Evolutionary conservation across 2,113 vertebrate genomes (phyloP), one percentile per base, ranked within the genome.

Genomic region (Epinephelus moara): DNA sequence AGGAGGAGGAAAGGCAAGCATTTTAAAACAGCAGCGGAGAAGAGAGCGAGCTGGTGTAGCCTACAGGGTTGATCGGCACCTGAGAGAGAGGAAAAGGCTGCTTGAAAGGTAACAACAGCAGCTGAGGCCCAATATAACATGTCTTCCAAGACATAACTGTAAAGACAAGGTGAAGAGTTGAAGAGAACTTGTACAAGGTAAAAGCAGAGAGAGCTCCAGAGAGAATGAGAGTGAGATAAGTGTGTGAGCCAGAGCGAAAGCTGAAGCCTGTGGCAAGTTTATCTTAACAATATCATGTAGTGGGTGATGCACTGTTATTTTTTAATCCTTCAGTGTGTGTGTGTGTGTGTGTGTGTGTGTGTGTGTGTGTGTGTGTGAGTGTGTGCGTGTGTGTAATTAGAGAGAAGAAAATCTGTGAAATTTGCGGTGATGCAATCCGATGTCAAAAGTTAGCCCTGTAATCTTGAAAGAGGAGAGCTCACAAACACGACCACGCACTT

Each of bases 401-500:
- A 67, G 27, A 57, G 45, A 19, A 23, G 19, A 49, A 13, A 33
- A 59, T 62, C n/a, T 7, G 19, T 64, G 50, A 56, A 40, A 60
- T 45, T 23, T n/a, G 25, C 7, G 13, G 14, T 42, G 75, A 81
- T 71, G 62, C 67, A 83, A 66, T 14, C 72, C 18, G 0, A 17
- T 49, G 69, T 63, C 27, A 75, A 42, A 70, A 52, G 53, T 33
- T 59, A 18, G 53, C 33, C 25, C 21, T 74, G 52, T 37, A 25
- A 70, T 70, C 56, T 70, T 3, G 45, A 4, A 40, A 3, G 49
- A 33, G 49, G 37, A 17, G 23, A 42, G 47, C 27, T 67, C 69
- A 57, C 2, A 27, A 73, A 78, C 53, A 12, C n/a, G 5, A 23
- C 1, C 9, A 37, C 2, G 2, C 37, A 75, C 97, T 96, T 94